Evolutionary conservation across 2,113 vertebrate species (phyloP), one percentile per base, ranked within the genome.

Genomic region (Motacilla alba): DNA sequence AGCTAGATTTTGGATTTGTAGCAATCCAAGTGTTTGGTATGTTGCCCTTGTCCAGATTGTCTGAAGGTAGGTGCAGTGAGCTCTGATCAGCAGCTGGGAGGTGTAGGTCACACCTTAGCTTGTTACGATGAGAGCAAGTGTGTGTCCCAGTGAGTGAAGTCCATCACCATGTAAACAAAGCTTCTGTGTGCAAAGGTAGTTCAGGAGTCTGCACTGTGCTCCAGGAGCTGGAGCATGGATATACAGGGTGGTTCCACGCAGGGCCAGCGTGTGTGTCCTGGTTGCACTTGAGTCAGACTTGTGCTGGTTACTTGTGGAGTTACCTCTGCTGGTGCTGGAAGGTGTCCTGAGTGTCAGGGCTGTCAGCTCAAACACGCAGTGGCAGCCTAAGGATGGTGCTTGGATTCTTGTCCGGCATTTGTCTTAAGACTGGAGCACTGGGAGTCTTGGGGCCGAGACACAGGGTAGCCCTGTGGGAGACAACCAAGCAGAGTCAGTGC

Each of bases 291-390:
- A 6, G 31, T 73, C 92, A 74, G 75, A 33, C 28, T 41, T 3
- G 11, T 73, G 68, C 70, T 67, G 28, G 33, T 64, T 17, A 10
- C n/a, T 37, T 5, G 7, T n/a, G 55, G 43, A 68, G 39, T 80
- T 72, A 3, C 6, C 52, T 83, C 19, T 66, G 75, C 58, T 72
- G 52, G 81, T 82, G 24, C 46, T 55, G 58, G 76, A 28, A 1
- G 2, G 19, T 55, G 37, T 69, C 67, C 83, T 72, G 39, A 15
- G 63, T 41, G 41, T 39, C 50, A 44, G 63, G 59, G 21, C 60
- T 47, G 0, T 50, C 15, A 47, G 47, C 89, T 86, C 67, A 49
- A 52, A n/a, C n/a, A 24, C 0, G 0, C 8, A 39, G 27, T 20
- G 11, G 15, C 63, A 92, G 60, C 43, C 30, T 86, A 30, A 56